Evolutionary conservation across 2,797 vertebrate genomes (phyloP).

Genomic region (Hippocampus kuda): DNA sequence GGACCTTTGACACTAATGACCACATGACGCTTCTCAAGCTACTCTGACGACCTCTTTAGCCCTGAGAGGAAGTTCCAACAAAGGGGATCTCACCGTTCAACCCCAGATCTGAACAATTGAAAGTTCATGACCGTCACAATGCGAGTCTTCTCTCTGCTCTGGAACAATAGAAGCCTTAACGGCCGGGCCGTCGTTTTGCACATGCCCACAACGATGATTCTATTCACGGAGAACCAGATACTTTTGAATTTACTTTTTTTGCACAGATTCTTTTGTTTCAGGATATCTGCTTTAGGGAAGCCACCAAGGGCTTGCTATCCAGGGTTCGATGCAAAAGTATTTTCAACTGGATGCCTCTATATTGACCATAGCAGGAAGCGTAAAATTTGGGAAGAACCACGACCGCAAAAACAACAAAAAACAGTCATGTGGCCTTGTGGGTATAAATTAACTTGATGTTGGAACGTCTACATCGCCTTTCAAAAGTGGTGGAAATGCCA

Average conservation of each 20-base stretch:
- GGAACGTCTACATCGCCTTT: not conserved
- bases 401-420: slow-evolving; percentile 14
- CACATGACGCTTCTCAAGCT: slow-evolving; percentile 35
- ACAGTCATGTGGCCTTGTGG: slow-evolving; percentile 6
- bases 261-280: not conserved
- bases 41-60: slow-evolving; percentile 34
- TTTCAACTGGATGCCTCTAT: not conserved
- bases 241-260: not conserved
- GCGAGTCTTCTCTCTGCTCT: slow-evolving; percentile 48
- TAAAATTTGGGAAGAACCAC: not conserved
- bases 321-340: not conserved
- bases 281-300: not conserved
- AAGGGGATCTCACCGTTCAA: slow-evolving; percentile 68
- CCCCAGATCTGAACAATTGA: slow-evolving; percentile 66
- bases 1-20: slow-evolving; percentile 47
- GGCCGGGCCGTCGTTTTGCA: not conserved
- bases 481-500: not conserved
- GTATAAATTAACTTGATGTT: not conserved
- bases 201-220: not conserved
- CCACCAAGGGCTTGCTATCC: not conserved
- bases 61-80: slow-evolving; percentile 62
- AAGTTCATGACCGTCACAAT: slow-evolving; percentile 65
- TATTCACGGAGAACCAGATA: not conserved
- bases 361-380: not conserved
- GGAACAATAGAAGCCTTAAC: slow-evolving; percentile 61